phyloP scores from a whole-genome alignment of 2,797 vertebrate species.

The Dicrostonyx torquatus region DNA sequence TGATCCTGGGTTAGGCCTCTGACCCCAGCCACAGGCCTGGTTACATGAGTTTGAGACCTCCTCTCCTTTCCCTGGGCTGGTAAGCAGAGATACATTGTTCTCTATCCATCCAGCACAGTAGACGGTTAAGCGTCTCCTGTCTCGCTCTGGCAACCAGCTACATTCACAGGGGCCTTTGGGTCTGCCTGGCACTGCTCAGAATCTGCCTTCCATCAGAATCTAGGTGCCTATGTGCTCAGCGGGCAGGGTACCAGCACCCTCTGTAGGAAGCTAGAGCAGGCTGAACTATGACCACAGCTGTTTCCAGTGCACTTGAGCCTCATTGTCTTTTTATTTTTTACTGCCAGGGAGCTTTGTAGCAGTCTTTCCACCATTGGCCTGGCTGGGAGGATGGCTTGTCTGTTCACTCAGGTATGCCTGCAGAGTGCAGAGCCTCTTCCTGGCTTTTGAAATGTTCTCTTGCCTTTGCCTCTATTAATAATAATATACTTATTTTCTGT shows the following conservation, averaged over 20 bases:
- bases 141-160: background rate
- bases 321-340: too few relatives aligned
- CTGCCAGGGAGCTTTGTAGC: background rate
- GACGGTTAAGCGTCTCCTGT: too few relatives aligned
- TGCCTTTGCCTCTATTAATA: background rate
- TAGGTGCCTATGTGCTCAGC: background rate
- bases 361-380: background rate
- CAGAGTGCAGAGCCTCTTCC: background rate
- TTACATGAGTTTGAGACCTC: background rate
- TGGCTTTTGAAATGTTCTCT: background rate
- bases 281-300: background rate
- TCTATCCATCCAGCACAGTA: background rate
- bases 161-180: accelerated
- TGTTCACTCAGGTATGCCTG: background rate
- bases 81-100: background rate
- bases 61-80: background rate
- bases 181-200: background rate
- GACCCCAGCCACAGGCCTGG: background rate
- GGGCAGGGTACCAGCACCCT: background rate
- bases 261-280: background rate
- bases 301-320: background rate
- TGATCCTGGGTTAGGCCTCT: background rate
- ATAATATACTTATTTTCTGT: background rate
- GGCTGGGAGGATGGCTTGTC: too few relatives aligned
- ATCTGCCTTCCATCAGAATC: accelerated